These are phyloP conservation scores for Zygothrica quintamaculata DNA, from an alignment of 2,888 invertebrate genomes.

Conservation along the genomic window DNA sequence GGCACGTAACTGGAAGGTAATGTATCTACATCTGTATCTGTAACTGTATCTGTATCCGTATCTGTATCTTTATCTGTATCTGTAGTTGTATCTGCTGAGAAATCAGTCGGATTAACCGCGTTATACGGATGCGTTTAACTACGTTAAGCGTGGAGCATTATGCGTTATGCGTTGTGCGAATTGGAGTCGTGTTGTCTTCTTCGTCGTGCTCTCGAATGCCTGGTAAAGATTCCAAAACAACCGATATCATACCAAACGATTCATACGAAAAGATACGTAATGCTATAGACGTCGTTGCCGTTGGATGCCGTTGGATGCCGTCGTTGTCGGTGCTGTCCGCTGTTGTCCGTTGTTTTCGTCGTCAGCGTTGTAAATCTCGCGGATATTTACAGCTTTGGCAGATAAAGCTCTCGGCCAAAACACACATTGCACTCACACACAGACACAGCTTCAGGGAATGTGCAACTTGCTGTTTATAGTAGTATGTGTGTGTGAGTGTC, in stretches of 20 bases:
- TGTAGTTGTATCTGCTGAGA: slow-evolving; percentile 17
- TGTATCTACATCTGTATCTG: slow-evolving; percentile 34
- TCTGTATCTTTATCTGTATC: slow-evolving; percentile 13
- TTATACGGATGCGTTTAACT: slow-evolving; percentile 41
- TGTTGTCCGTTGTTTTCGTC: slow-evolving; percentile 21
- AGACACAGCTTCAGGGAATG: slow-evolving; percentile 14
- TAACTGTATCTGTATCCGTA: slow-evolving; percentile 19
- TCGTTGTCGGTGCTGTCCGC: slow-evolving; percentile 31
- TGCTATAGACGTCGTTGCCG: slow-evolving; percentile 34
- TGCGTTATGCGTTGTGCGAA: slow-evolving; percentile 33
- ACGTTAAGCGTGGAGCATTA: slow-evolving; percentile 32
- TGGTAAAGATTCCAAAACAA: slow-evolving; percentile 25
- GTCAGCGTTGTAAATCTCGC: slow-evolving; percentile 82
- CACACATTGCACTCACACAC: slow-evolving; percentile 19
- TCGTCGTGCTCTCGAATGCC: slow-evolving; percentile 52
- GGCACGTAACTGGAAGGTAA: slow-evolving; percentile 36
- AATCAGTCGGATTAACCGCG: slow-evolving; percentile 56
- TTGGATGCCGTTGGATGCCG: slow-evolving; percentile 20
- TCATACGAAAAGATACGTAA: slow-evolving; percentile 52
- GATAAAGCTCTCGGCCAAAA: slow-evolving; percentile 60
- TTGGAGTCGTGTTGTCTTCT: no score
- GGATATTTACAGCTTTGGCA: slow-evolving; percentile 82
- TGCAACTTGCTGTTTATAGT: slow-evolving; percentile 41
- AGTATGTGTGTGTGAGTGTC: slow-evolving; percentile 22
- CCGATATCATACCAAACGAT: slow-evolving; percentile 47